Percentiles rank a stretch among this genome's conserved stretches.
Conservation (phyloP, 2,113 vertebrate species). For the Chamaetylas fuelleborni region DNA sequence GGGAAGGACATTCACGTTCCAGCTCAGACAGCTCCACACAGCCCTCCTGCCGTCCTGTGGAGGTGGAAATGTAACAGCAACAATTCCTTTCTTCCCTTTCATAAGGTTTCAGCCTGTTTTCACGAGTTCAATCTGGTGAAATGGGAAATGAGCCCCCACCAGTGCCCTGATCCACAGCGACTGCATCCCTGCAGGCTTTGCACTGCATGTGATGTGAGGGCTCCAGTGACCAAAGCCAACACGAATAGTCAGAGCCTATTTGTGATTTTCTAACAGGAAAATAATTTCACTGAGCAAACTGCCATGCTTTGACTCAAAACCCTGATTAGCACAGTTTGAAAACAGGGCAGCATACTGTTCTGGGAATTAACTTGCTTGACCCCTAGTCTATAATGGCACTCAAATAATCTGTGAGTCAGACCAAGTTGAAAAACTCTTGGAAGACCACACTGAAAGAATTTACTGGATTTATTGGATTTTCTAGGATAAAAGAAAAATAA, state of each 20-base stretch:
- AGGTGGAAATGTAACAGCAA: background rate
- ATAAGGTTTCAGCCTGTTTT: background rate
- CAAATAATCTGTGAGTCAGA: conserved; percentile 66
- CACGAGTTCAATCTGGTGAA: background rate
- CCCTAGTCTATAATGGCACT: conserved; percentile 51
- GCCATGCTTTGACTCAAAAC: conserved; percentile 19
- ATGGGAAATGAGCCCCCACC: background rate
- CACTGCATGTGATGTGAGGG: background rate
- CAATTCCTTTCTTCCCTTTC: background rate
- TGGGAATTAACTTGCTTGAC: conserved; percentile 62
- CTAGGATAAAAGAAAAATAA: conserved; percentile 64
- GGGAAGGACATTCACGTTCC: background rate
- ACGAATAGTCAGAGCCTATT: background rate
- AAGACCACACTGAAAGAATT: conserved; percentile 68
- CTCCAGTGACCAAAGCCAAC: background rate
- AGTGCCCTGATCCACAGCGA: background rate
- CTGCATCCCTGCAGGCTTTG: background rate
- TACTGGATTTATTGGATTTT: conserved; percentile 67
- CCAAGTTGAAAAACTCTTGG: conserved; percentile 59
- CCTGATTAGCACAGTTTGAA: conserved; percentile 63
- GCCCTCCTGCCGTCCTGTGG: background rate
- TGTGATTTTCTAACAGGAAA: conserved; percentile 52
- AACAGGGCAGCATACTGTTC: conserved; percentile 50
- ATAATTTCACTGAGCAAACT: conserved; percentile 56
- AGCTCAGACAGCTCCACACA: background rate